Evolutionary conservation across 2,888 invertebrate species (phyloP).

Genomic region (Sarcophaga rosellei): DNA sequence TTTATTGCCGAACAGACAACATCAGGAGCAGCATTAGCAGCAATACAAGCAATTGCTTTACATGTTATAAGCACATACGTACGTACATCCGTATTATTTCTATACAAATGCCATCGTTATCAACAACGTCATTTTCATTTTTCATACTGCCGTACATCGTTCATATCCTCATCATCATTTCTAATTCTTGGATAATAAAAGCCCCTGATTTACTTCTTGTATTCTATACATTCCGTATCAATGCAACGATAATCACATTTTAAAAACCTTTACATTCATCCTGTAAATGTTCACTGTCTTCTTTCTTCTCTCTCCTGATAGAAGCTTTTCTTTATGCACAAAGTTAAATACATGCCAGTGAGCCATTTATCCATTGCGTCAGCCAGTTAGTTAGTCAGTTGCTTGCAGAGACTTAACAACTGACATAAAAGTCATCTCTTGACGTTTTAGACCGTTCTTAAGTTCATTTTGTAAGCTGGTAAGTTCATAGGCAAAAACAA

Average conservation of each 20-base stretch:
- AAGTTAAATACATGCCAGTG: slow-evolving; percentile 30
- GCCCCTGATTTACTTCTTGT: slow-evolving; percentile 57
- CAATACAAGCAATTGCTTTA: neutral
- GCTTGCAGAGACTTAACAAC: neutral
- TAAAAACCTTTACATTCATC: slow-evolving; percentile 60
- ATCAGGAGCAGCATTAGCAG: slow-evolving; percentile 20
- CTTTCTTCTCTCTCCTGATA: no score
- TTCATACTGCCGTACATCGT: neutral
- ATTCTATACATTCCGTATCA: slow-evolving; percentile 12
- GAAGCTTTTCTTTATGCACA: neutral
- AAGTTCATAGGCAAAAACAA: no score
- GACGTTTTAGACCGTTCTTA: neutral
- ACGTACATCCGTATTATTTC: neutral
- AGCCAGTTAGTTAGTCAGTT: neutral
- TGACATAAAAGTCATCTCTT: slow-evolving; percentile 8
- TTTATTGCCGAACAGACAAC: slow-evolving; percentile 9
- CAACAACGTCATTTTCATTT: neutral
- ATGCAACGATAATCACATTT: slow-evolving; percentile 65
- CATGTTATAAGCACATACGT: neutral
- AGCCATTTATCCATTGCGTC: slow-evolving; percentile 5
- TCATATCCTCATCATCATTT: slow-evolving; percentile 28
- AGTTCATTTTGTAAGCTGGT: no score
- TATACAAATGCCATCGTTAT: slow-evolving; percentile 59
- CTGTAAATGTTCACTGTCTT: slow-evolving; percentile 26
- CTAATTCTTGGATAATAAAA: slow-evolving; percentile 61